Evolutionary conservation across 2,888 invertebrate species (phyloP).

Genomic region (Teleiodes luculella): DNA sequence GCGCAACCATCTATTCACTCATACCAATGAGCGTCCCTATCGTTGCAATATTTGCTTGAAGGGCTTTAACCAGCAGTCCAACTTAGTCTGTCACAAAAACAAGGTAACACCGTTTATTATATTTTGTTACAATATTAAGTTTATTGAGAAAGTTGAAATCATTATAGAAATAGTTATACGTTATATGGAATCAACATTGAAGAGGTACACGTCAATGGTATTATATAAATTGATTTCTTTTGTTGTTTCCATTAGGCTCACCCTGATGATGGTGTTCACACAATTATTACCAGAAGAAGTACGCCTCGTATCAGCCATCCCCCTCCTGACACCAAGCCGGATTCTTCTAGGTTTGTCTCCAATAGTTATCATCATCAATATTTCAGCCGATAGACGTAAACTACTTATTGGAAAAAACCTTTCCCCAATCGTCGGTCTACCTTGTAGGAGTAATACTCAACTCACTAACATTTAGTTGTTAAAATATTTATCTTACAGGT

Average conservation of each 20-base stretch:
- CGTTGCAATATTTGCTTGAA: conserved; percentile 85
- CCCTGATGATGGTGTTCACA: conserved; percentile 40
- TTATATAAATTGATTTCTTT: background rate
- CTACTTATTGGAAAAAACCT: too few relatives aligned
- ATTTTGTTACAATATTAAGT: too few relatives aligned
- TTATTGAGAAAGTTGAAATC: too few relatives aligned
- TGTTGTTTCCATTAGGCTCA: conserved; percentile 48
- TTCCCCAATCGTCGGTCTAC: too few relatives aligned
- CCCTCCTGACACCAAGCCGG: conserved; percentile 33
- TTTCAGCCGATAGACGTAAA: too few relatives aligned
- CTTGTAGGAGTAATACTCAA: too few relatives aligned
- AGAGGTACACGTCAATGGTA: too few relatives aligned
- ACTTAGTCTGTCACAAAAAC: conserved; percentile 87
- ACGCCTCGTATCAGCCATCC: conserved; percentile 28
- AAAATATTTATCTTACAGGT: conserved; percentile 30
- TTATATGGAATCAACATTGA: too few relatives aligned
- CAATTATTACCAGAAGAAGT: conserved; percentile 28
- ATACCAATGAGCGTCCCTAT: conserved; percentile 88
- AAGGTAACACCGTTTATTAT: conserved; percentile 70
- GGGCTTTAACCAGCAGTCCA: conserved; percentile 90
- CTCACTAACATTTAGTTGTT: too few relatives aligned
- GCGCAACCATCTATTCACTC: conserved; percentile 87
- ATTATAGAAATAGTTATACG: too few relatives aligned
- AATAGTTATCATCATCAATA: background rate
- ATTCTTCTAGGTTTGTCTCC: conserved; percentile 38